Evolutionary conservation across 2,888 invertebrate species (phyloP).

Genomic region (Harmothoe impar): DNA sequence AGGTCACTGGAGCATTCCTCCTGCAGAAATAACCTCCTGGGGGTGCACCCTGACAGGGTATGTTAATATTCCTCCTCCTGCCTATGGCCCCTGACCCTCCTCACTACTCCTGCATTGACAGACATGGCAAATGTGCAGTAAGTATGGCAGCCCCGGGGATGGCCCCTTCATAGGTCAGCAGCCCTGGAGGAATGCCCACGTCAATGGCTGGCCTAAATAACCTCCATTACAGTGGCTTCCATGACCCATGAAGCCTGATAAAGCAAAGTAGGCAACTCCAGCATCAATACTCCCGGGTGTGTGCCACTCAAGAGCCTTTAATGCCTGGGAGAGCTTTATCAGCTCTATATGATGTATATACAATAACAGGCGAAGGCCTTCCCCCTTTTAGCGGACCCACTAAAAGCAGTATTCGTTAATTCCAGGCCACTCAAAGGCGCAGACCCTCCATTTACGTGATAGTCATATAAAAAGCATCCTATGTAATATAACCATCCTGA

Average conservation of each 20-base stretch:
- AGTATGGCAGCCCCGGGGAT: neutral
- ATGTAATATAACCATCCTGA: too few species aligned
- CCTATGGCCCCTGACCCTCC: neutral
- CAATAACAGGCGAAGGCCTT: too few species aligned
- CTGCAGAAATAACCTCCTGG: too few species aligned
- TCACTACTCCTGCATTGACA: neutral
- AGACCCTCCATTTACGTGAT: too few species aligned
- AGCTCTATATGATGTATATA: too few species aligned
- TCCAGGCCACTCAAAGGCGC: too few species aligned
- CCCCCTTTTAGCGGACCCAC: too few species aligned
- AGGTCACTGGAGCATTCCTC: too few species aligned
- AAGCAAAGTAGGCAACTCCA: neutral
- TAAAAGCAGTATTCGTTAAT: too few species aligned
- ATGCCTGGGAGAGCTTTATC: neutral
- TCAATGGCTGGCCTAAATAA: conserved; percentile 45
- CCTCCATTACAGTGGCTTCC: conserved; percentile 36
- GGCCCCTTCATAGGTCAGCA: neutral
- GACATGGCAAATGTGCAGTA: conserved; percentile 5
- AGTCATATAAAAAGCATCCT: too few species aligned
- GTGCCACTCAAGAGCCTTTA: neutral
- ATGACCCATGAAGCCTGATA: conserved; percentile 48
- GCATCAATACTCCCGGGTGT: neutral
- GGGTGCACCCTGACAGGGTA: too few species aligned
- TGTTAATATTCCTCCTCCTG: neutral
- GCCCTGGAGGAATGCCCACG: neutral